A percentile compares a stretch with the other conserved stretches of the same genome.
Conservation (phyloP, 2,113 vertebrate species). For the Lophochroa leadbeateri region DNA sequence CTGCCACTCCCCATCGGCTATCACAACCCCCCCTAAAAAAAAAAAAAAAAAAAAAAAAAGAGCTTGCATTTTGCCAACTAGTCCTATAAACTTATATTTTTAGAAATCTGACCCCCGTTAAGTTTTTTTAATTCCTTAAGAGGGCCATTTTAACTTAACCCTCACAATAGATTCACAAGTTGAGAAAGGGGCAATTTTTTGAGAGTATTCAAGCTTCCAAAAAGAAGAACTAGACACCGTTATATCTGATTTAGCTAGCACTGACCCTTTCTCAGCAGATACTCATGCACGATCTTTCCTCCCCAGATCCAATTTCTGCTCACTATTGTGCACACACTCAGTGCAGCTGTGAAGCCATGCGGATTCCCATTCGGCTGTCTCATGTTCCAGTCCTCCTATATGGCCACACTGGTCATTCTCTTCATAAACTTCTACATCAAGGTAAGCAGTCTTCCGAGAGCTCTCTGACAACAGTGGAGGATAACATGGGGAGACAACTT, state of each 20-base stretch:
- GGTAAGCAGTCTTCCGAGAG: constrained; percentile 66
- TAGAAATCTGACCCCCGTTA: background rate
- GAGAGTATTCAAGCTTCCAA: background rate
- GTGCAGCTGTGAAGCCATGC: constrained; percentile 82
- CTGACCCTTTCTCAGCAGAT: background rate
- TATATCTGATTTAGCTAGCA: background rate
- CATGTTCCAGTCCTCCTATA: constrained; percentile 88
- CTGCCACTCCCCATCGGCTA: too few relatives aligned
- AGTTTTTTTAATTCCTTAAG: background rate
- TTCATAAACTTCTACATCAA: constrained; percentile 89
- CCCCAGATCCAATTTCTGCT: constrained; percentile 85
- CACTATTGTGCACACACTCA: constrained; percentile 86
- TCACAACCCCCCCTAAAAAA: background rate
- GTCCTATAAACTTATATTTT: background rate
- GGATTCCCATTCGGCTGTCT: constrained; percentile 88
- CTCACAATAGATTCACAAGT: background rate
- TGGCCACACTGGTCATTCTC: constrained; percentile 84
- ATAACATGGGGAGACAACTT: background rate
- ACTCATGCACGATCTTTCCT: background rate
- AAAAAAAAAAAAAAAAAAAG: background rate
- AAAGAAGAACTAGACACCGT: background rate
- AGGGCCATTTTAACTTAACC: background rate
- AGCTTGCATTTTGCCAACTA: background rate
- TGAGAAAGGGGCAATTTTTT: background rate
- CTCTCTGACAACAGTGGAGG: background rate